Conservation (phyloP, 2,113 vertebrate species). For the Mohoua ochrocephala region DNA sequence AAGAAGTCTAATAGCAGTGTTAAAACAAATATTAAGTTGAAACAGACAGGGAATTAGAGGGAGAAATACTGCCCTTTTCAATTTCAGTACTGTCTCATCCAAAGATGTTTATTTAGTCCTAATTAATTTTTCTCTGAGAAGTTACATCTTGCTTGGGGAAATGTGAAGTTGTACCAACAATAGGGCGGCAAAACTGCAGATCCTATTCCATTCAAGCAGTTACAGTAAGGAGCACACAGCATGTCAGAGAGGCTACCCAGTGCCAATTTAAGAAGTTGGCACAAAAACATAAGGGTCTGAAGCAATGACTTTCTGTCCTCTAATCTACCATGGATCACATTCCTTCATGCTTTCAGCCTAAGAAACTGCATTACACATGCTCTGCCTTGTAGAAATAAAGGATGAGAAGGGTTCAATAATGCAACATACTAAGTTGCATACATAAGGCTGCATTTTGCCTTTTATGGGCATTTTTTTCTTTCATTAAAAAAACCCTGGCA, state of each 20-base stretch:
- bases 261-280: not conserved
- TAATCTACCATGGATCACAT: not conserved
- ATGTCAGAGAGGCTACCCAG: not conserved
- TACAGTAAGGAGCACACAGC: not conserved
- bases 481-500: not conserved
- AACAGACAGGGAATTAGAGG: not conserved
- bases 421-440: not conserved
- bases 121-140: not conserved
- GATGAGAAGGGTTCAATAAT: not conserved
- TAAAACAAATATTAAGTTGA: slow-evolving; percentile 1
- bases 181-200: not conserved
- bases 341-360: not conserved
- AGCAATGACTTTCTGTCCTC: not conserved
- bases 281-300: not conserved
- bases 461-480: not conserved
- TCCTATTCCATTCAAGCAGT: not conserved
- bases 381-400: not conserved
- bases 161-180: not conserved
- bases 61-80: not conserved
- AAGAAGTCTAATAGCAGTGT: not conserved
- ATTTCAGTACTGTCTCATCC: not conserved
- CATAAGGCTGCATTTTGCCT: not conserved
- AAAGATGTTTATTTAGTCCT: not conserved
- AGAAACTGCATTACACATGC: not conserved
- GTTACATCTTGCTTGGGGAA: not conserved